Conservation (phyloP, 2,113 vertebrate genomes). For the Mirza zaza region DNA sequence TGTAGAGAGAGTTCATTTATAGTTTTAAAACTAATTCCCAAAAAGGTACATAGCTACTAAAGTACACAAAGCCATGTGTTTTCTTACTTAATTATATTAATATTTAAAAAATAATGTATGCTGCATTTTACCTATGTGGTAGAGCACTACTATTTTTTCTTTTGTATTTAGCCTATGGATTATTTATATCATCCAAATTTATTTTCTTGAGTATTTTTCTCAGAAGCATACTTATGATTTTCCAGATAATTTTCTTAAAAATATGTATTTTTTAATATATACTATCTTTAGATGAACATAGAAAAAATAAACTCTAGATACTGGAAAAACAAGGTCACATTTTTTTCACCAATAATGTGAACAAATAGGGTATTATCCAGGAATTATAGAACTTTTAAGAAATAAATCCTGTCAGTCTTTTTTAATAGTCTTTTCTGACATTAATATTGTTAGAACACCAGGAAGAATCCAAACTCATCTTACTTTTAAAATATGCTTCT, state of each 20-base stretch:
- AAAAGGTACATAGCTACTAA: background rate
- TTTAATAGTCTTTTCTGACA: background rate
- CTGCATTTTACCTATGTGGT: background rate
- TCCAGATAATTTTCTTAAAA: background rate
- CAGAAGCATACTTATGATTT: background rate
- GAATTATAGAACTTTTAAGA: background rate
- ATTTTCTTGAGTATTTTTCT: background rate
- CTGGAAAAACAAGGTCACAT: background rate
- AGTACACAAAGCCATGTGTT: background rate
- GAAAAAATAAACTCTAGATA: background rate
- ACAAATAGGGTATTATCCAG: background rate
- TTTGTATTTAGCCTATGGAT: background rate
- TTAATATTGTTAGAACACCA: conserved; percentile 33
- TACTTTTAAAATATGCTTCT: conserved; percentile 24
- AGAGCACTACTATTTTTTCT: background rate
- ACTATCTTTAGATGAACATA: background rate
- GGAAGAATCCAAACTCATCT: background rate
- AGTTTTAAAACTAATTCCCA: background rate
- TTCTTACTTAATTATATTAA: background rate
- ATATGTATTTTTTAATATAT: background rate
- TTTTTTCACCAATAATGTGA: background rate
- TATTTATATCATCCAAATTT: background rate
- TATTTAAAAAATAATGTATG: background rate
- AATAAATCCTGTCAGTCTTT: background rate
- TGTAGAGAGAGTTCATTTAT: background rate